These are phyloP conservation scores for Rhagium mordax DNA, from an alignment of 2,888 invertebrate genomes.

Conservation along the genomic window DNA sequence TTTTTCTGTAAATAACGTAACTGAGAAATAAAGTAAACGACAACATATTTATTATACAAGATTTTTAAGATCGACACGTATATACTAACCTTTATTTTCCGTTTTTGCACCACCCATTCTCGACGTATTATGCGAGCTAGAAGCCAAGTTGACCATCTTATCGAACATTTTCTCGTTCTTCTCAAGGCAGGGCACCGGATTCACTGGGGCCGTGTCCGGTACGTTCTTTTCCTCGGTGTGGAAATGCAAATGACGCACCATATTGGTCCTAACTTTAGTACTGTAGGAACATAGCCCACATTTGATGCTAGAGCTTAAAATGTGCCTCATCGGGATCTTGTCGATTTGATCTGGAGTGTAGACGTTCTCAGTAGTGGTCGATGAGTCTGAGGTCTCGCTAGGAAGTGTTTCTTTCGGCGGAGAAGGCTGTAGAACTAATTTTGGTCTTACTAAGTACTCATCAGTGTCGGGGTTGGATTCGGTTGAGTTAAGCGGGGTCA, in stretches of 20 bases:
- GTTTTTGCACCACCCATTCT: conserved; percentile 66
- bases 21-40: not conserved
- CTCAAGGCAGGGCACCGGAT: conserved; percentile 86
- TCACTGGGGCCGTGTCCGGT: conserved; percentile 81
- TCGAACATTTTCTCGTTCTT: conserved; percentile 87
- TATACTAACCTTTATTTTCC: conserved; percentile 53
- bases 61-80: too few species aligned
- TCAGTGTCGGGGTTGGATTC: conserved; percentile 70
- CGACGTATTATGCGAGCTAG: conserved; percentile 73
- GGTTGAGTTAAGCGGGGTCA: conserved; percentile 70
- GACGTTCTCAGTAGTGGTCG: conserved; percentile 31
- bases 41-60: too few species aligned
- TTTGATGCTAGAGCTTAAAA: conserved; percentile 72
- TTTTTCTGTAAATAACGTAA: conserved; percentile 43
- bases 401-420: conserved; percentile 35
- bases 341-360: conserved; percentile 77
- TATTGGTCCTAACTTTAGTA: conserved; percentile 79
- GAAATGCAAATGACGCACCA: conserved; percentile 79
- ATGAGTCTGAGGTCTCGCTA: conserved; percentile 23
- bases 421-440: conserved; percentile 39
- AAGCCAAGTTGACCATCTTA: conserved; percentile 87
- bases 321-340: conserved; percentile 77
- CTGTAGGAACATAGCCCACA: conserved; percentile 77
- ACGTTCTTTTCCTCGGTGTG: conserved; percentile 76
- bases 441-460: conserved; percentile 71